Evolutionary conservation across 2,113 vertebrate genomes (phyloP).

Genomic region (Cebidichthys violaceus): DNA sequence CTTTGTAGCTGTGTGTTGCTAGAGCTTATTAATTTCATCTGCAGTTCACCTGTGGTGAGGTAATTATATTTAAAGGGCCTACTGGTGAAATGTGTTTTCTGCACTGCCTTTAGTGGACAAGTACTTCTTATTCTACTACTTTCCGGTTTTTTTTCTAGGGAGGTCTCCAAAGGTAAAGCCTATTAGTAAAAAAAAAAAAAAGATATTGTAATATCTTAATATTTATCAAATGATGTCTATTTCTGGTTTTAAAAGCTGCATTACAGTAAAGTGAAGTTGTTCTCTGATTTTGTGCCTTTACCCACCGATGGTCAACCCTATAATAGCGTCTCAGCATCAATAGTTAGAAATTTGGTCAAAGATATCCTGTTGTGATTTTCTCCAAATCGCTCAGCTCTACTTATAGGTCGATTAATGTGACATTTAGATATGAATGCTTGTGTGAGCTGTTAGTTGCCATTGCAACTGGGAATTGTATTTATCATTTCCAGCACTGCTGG

Average conservation of each 20-base stretch:
- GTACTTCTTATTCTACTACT: not conserved
- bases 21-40: slow-evolving; percentile 71
- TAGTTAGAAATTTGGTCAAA: not conserved
- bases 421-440: not conserved
- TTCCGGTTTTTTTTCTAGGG: not conserved
- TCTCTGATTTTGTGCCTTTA: not conserved
- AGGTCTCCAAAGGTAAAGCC: not conserved
- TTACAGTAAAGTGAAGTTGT: not conserved
- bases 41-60: slow-evolving; percentile 55
- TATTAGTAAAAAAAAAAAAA: not conserved
- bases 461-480: not conserved
- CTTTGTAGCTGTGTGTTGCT: slow-evolving; percentile 29
- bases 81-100: not conserved
- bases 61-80: slow-evolving; percentile 65
- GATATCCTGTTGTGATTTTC: too few relatives aligned
- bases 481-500: not conserved
- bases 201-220: not conserved
- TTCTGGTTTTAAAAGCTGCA: not conserved
- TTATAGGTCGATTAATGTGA: too few relatives aligned
- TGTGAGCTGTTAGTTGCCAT: not conserved
- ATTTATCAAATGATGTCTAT: not conserved
- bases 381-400: not conserved
- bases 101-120: not conserved
- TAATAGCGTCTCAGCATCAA: not conserved
- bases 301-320: not conserved